Conservation (phyloP, 2,797 vertebrate species). For the Erpetoichthys calabaricus region DNA sequence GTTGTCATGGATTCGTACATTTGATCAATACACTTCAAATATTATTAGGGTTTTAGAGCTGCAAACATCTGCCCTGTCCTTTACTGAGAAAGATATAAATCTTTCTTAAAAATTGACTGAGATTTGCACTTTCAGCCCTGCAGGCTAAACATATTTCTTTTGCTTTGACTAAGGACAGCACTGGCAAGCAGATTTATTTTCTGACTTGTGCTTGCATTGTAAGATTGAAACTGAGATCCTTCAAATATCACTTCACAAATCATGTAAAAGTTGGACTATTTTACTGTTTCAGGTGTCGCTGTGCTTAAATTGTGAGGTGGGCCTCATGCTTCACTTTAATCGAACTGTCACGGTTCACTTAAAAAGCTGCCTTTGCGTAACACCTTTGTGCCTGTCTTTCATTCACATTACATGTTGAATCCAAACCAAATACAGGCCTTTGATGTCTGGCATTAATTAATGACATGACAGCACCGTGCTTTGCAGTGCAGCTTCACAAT, state of each 20-base stretch:
- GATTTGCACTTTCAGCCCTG: conserved; percentile 61
- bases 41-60: conserved; percentile 77
- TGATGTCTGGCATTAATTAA: too few species aligned
- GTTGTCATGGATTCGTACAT: conserved; percentile 70
- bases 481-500: too few species aligned
- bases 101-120: conserved; percentile 72
- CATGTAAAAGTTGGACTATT: conserved; percentile 71
- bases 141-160: conserved; percentile 60
- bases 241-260: conserved; percentile 86
- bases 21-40: conserved; percentile 88
- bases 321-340: conserved; percentile 73
- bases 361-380: background rate
- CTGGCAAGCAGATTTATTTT: conserved; percentile 65
- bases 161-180: conserved; percentile 38
- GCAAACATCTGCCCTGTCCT: conserved; percentile 66
- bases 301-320: conserved; percentile 67
- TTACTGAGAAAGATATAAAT: conserved; percentile 66
- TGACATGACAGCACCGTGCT: too few species aligned
- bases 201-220: conserved; percentile 66
- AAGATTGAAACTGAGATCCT: conserved; percentile 85
- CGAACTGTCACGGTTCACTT: conserved; percentile 55
- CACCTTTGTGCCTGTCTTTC: too few species aligned
- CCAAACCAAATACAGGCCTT: too few species aligned
- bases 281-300: conserved; percentile 72
- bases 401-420: too few species aligned